Conservation (phyloP, 2,888 invertebrate species). For the Unio delphinus region DNA sequence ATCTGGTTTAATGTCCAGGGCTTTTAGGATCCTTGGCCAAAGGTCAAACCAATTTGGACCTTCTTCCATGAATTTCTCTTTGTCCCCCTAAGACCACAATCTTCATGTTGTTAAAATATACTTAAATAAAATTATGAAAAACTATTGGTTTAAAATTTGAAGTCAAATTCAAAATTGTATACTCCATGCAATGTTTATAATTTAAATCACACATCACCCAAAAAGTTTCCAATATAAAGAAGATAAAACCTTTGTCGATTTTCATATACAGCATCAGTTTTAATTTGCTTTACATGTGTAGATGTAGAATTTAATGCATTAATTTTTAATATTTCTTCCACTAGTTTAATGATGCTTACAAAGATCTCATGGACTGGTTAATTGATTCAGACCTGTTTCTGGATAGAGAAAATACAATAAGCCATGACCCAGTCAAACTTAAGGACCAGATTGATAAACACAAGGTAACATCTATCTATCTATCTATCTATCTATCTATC, state of each 20-base stretch:
- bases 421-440: conserved; percentile 90
- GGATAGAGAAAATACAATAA: conserved; percentile 78
- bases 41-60: too few relatives aligned
- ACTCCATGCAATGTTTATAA: too few relatives aligned
- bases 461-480: conserved; percentile 73
- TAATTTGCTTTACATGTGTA: neutral
- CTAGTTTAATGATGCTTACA: conserved; percentile 90
- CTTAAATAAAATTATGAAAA: too few relatives aligned
- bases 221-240: neutral
- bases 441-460: conserved; percentile 88
- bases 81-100: too few relatives aligned
- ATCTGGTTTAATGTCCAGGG: too few relatives aligned
- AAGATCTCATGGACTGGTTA: conserved; percentile 90
- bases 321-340: conserved; percentile 6
- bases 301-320: neutral
- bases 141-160: too few relatives aligned
- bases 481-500: too few relatives aligned
- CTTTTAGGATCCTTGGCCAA: too few relatives aligned
- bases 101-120: too few relatives aligned
- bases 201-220: too few relatives aligned
- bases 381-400: conserved; percentile 87
- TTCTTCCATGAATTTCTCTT: too few relatives aligned
- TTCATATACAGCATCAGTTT: neutral
- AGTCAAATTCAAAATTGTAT: too few relatives aligned
- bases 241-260: neutral